Conservation (phyloP, 2,113 vertebrate genomes). For the Taurulus bubalis region DNA sequence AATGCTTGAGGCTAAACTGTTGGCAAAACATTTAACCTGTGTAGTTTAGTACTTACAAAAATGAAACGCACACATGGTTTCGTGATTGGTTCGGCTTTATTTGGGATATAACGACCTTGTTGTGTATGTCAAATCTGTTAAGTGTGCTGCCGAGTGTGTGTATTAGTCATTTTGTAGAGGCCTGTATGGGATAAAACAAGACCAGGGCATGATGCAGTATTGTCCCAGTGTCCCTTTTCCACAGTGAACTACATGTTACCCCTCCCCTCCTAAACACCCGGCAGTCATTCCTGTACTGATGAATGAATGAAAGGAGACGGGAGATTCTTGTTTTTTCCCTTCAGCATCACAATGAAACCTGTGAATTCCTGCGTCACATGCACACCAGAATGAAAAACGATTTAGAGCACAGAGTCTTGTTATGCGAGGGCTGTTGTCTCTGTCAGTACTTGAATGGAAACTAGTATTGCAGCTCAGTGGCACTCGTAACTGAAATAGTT, state of each 20-base stretch:
- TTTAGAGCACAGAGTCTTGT: conserved; percentile 6
- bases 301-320: conserved; percentile 41
- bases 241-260: conserved; percentile 53
- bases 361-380: conserved; percentile 28
- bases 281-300: conserved; percentile 34
- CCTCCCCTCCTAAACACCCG: conserved; percentile 30
- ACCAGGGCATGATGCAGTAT: conserved; percentile 28
- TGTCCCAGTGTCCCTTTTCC: conserved; percentile 64
- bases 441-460: conserved; percentile 29
- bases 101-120: not conserved
- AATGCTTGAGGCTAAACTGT: conserved; percentile 19
- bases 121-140: conserved; percentile 24
- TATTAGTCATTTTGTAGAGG: conserved; percentile 18
- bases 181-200: conserved; percentile 24
- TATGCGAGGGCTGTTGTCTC: conserved; percentile 33
- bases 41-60: not conserved
- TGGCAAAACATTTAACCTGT: conserved; percentile 14
- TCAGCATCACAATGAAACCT: conserved; percentile 30
- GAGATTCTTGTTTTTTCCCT: not conserved
- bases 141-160: conserved; percentile 23
- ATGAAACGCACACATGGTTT: not conserved
- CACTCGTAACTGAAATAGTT: conserved; percentile 1
- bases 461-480: not conserved
- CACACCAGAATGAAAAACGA: conserved; percentile 27
- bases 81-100: conserved; percentile 12